Percentiles rank a stretch among this genome's conserved stretches.
These are phyloP conservation scores for Cyclura pinguis DNA, from an alignment of 2,797 vertebrate genomes.

Conservation along the genomic window DNA sequence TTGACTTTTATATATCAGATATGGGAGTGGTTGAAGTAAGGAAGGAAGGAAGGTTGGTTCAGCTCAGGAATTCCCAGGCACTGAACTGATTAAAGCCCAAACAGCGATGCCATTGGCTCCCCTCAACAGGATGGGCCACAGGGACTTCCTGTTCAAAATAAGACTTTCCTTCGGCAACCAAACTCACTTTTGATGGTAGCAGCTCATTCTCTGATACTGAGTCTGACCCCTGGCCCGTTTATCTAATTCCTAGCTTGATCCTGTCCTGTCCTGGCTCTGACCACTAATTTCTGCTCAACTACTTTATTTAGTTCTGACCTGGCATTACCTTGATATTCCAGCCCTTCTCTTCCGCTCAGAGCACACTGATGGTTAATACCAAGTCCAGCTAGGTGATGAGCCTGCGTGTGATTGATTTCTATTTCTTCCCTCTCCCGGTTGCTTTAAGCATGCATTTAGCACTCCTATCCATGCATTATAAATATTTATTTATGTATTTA, in stretches of 20 bases:
- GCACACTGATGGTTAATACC: conserved; percentile 45
- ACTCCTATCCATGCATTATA: conserved; percentile 70
- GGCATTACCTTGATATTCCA: no score
- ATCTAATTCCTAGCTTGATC: neutral
- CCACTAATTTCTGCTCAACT: neutral
- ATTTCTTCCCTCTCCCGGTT: conserved; percentile 33
- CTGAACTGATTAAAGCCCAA: no score
- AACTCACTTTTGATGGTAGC: no score
- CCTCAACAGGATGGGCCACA: neutral
- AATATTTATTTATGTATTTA: conserved; percentile 77
- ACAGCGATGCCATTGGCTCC: neutral
- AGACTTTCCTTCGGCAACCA: neutral
- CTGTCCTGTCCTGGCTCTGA: neutral
- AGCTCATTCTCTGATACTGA: neutral
- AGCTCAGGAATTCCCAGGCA: neutral
- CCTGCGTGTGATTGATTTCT: conserved; percentile 46
- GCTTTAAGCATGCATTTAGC: conserved; percentile 55
- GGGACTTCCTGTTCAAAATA: neutral
- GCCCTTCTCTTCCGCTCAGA: no score
- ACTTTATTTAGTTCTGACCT: neutral
- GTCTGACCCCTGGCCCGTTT: neutral
- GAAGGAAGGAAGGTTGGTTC: no score
- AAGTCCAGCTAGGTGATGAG: conserved; percentile 50
- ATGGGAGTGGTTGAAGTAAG: no score
- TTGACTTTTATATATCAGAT: no score